phyloP scores from a whole-genome alignment of 1,140 invertebrate genomes.

The Brachionus calyciflorus region DNA sequence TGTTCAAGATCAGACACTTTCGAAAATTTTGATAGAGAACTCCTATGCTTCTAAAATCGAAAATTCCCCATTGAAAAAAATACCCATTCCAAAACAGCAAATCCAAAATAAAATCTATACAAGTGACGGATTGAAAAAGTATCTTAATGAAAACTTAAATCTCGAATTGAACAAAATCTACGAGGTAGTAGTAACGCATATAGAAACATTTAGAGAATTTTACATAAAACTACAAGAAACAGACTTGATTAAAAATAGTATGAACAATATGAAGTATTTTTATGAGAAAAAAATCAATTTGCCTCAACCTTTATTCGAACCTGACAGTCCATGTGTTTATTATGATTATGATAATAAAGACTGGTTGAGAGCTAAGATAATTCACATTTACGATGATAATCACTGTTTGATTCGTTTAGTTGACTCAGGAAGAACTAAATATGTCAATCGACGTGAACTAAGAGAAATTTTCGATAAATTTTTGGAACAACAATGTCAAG shows the following conservation, averaged over 20 bases:
- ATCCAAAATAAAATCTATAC: neutral
- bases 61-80: constrained; percentile 22
- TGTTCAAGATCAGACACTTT: neutral
- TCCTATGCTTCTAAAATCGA: neutral
- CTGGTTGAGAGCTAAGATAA: neutral
- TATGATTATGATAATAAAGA: constrained; percentile 18
- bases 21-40: constrained; percentile 6
- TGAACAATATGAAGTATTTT: constrained; percentile 38
- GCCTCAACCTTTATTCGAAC: neutral
- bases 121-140: neutral
- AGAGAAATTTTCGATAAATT: constrained; percentile 37
- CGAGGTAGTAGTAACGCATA: constrained; percentile 10
- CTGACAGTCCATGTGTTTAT: constrained; percentile 4
- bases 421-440: constrained; percentile 5
- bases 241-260: neutral
- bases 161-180: neutral
- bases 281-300: constrained; percentile 45
- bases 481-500: neutral
- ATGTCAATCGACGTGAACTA: neutral
- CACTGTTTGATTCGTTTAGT: constrained; percentile 33
- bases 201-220: constrained; percentile 29
- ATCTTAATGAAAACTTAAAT: neutral
- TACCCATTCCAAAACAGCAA: neutral
- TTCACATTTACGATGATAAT: constrained; percentile 2
- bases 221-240: neutral